A percentile compares a stretch with the other conserved stretches of the same genome.
phyloP scores from a whole-genome alignment of 2,888 invertebrate species.

The Spodoptera littoralis region DNA sequence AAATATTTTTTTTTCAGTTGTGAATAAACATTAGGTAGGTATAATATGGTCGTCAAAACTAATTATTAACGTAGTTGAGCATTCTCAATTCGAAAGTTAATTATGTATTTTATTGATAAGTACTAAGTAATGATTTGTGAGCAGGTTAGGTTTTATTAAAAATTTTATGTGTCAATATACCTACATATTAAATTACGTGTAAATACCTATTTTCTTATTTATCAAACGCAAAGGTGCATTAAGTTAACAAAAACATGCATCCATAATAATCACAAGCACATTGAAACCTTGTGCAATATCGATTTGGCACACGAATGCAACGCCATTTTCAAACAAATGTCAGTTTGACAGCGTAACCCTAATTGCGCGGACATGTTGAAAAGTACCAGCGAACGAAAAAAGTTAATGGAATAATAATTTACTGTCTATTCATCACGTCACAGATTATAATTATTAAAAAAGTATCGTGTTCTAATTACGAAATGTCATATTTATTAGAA shows the following conservation, averaged over 20 bases:
- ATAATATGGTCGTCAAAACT: too few relatives aligned
- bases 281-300: slow-evolving; percentile 1
- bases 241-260: background rate
- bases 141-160: too few relatives aligned
- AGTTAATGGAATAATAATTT: slow-evolving; percentile 5
- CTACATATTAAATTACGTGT: too few relatives aligned
- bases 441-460: background rate
- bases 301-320: slow-evolving; percentile 13
- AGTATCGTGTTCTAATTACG: slow-evolving; percentile 11
- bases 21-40: too few relatives aligned
- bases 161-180: too few relatives aligned
- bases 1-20: too few relatives aligned
- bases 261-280: background rate
- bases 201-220: too few relatives aligned
- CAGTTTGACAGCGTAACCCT: slow-evolving; percentile 34
- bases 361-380: slow-evolving; percentile 14
- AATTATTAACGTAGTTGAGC: too few relatives aligned
- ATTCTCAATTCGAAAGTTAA: too few relatives aligned
- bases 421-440: slow-evolving; percentile 7
- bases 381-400: slow-evolving; percentile 2
- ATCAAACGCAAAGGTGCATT: too few relatives aligned
- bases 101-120: too few relatives aligned
- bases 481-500: background rate
- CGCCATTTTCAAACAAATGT: slow-evolving; percentile 16
- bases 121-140: too few relatives aligned